Evolutionary conservation across 2,797 vertebrate species (phyloP).

Genomic region (Bryconaethiops microstoma): DNA sequence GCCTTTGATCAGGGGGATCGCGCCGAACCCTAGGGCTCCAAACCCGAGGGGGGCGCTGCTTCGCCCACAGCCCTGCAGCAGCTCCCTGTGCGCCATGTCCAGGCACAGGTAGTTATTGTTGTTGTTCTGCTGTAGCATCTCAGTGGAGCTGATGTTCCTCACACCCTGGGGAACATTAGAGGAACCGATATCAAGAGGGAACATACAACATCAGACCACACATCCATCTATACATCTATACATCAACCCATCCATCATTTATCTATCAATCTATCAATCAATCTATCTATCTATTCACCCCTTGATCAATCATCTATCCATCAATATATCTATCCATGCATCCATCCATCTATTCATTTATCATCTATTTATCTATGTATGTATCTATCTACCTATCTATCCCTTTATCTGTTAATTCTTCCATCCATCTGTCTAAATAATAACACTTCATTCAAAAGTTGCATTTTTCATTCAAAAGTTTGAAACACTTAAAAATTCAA

Average conservation of each 20-base stretch:
- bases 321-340: no score
- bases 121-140: constrained; percentile 83
- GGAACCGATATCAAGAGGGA: neutral
- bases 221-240: no score
- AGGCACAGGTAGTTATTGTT: constrained; percentile 83
- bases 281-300: no score
- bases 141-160: constrained; percentile 39
- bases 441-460: no score
- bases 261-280: no score
- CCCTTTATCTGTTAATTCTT: no score
- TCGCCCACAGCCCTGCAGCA: constrained; percentile 71
- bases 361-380: neutral
- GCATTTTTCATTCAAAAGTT: no score
- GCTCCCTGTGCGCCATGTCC: constrained; percentile 65
- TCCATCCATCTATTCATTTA: neutral
- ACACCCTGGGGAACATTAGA: constrained; percentile 40
- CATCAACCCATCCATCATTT: no score
- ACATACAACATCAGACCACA: neutral
- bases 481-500: no score
- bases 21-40: constrained; percentile 71
- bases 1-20: constrained; percentile 75
- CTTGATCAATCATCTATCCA: no score
- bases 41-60: constrained; percentile 67
- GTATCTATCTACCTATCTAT: no score
- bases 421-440: neutral